Evolutionary conservation across 2,888 invertebrate species (phyloP), one percentile per base, ranked within the genome.

Genomic region (Thysanoteuthis rhombus): DNA sequence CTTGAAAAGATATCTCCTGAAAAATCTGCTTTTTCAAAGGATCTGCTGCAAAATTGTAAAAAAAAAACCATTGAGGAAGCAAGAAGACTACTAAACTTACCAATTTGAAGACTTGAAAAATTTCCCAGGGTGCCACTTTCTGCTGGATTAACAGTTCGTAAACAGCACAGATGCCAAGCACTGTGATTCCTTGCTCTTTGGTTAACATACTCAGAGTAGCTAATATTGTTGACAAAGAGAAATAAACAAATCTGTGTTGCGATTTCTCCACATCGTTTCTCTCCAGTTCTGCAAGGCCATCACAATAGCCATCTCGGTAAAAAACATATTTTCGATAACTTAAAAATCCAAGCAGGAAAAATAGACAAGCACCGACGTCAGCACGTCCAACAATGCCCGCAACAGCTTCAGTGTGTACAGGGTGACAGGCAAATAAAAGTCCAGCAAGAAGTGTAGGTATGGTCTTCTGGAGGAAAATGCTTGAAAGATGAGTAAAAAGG

Each of bases 371-470:
- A 45, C 99, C 98, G 91, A 99, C 97, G 97, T 99, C 99, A 5
- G 99, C 99, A 94, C 99, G 98, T 3, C 99, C 99, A 32, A 99
- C 99, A 93, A 97, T 94, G 94, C 96, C 99, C 0, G 99, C 99
- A 58, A 99, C 99, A 0, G 99, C 99, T 97, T 99, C 99, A 8
- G 99, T 98, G 97, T 99, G 99, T 96, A 99, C 98, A 32, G 99
- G 99, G 97, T 99, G 99, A 3, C 98, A 98, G 58, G 99, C 99
- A 97, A 99, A 99, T 90, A 99, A 98, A 22, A 99, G 97, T 0
- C 99, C 99, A 0, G 99, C 96, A 45, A 96, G 98, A 52, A 98
- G 98, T 19, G 98, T 98, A 12, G 98, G 98, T 93, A 96, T 94
- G 32, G 95, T 94, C 39, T 95, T 94, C 38, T 95, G 94, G 93